These are phyloP conservation scores for Zootoca vivipara DNA, from an alignment of 2,113 vertebrate genomes.

Conservation along the genomic window DNA sequence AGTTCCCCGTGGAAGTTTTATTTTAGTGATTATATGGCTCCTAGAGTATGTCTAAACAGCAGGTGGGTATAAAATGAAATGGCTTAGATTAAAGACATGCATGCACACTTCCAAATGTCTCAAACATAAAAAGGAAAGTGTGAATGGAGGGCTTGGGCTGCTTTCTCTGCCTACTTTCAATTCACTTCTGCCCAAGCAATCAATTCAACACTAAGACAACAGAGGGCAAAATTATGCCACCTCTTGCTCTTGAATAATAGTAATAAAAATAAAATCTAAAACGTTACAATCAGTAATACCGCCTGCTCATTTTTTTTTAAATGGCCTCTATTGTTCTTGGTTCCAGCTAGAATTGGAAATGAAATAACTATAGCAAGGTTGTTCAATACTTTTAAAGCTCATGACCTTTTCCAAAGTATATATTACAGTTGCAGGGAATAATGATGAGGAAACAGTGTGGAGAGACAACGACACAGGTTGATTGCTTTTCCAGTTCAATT, in stretches of 20 bases:
- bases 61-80: conserved; percentile 9
- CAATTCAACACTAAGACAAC: conserved; percentile 54
- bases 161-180: not conserved
- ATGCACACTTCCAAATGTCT: not conserved
- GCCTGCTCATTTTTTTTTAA: conserved; percentile 35
- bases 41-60: not conserved
- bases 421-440: not conserved
- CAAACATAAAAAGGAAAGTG: conserved; percentile 29
- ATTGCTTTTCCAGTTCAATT: conserved; percentile 16
- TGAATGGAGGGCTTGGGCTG: conserved; percentile 23
- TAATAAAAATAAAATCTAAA: not conserved
- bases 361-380: not conserved
- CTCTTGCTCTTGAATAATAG: conserved; percentile 42
- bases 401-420: not conserved
- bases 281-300: conserved; percentile 35
- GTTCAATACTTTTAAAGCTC: fast-evolving
- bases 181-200: conserved; percentile 41
- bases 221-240: conserved; percentile 31
- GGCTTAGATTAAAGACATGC: conserved; percentile 22
- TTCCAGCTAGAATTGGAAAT: conserved; percentile 31
- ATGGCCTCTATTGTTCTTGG: conserved; percentile 45
- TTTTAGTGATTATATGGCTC: conserved; percentile 7
- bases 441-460: fast-evolving
- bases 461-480: not conserved
- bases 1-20: not conserved